Conservation (phyloP, 2,888 invertebrate species). For the Steromphala cineraria region DNA sequence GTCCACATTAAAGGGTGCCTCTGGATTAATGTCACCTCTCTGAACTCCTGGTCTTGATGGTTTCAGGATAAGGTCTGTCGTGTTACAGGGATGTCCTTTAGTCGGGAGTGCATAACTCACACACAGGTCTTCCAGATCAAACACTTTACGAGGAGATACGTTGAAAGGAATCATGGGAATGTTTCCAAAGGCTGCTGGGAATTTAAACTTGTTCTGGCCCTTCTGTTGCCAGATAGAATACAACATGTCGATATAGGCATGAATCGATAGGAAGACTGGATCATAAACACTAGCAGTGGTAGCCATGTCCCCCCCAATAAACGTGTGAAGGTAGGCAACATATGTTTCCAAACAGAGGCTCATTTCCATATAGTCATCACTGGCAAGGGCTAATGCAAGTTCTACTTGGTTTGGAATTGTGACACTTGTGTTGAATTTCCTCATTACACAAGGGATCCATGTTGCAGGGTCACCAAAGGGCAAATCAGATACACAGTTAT, state of each 20-base stretch:
- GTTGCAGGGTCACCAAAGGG: slow-evolving; percentile 67
- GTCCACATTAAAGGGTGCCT: slow-evolving; percentile 32
- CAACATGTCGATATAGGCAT: slow-evolving; percentile 66
- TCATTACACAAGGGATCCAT: slow-evolving; percentile 68
- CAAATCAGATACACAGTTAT: slow-evolving; percentile 67
- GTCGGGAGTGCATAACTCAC: slow-evolving; percentile 59
- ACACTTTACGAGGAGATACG: slow-evolving; percentile 57
- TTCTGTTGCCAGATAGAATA: slow-evolving; percentile 69
- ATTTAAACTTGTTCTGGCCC: slow-evolving; percentile 61
- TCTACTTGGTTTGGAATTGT: slow-evolving; percentile 64
- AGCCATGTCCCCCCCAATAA: slow-evolving; percentile 69
- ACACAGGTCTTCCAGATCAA: slow-evolving; percentile 63
- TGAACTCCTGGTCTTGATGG: slow-evolving; percentile 9
- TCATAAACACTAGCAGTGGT: slow-evolving; percentile 63
- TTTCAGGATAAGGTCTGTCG: slow-evolving; percentile 26
- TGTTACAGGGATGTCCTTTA: slow-evolving; percentile 61
- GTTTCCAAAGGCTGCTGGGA: slow-evolving; percentile 63
- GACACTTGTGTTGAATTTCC: slow-evolving; percentile 66
- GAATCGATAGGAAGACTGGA: slow-evolving; percentile 66
- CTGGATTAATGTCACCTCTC: slow-evolving; percentile 51
- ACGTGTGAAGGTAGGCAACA: slow-evolving; percentile 63
- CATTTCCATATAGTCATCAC: slow-evolving; percentile 65
- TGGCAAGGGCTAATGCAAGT: slow-evolving; percentile 59
- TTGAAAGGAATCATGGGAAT: slow-evolving; percentile 69
- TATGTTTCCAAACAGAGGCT: slow-evolving; percentile 63